Evolutionary conservation across 2,113 vertebrate genomes (phyloP).

Genomic region (Lathamus discolor): DNA sequence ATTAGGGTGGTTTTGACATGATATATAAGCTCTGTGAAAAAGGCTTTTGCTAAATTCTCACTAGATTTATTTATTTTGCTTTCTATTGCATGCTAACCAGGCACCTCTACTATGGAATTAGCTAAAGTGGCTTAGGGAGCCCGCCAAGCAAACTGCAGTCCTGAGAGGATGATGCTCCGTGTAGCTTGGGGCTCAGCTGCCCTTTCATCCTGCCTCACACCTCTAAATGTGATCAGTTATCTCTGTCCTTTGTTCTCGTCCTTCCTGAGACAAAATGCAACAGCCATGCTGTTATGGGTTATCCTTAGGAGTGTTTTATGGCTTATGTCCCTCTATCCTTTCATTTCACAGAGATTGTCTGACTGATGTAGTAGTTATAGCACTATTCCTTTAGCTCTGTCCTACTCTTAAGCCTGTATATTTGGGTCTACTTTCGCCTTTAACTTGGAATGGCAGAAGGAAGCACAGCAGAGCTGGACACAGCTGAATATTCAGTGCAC

Average conservation of each 20-base stretch:
- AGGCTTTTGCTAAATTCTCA: not conserved
- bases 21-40: slow-evolving; percentile 32
- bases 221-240: not conserved
- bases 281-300: not conserved
- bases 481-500: not conserved
- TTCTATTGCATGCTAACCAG: slow-evolving; percentile 1
- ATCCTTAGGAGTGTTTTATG: not conserved
- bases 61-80: slow-evolving; percentile 32
- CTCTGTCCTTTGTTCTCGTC: not conserved
- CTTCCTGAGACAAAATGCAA: not conserved
- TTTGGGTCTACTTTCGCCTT: not conserved
- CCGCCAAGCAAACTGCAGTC: not conserved
- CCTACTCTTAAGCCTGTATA: not conserved
- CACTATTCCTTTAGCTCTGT: not conserved
- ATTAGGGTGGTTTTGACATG: not conserved
- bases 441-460: not conserved
- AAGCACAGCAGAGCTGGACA: not conserved
- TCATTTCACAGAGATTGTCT: not conserved
- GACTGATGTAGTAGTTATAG: not conserved
- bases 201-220: not conserved
- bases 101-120: not conserved
- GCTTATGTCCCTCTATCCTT: not conserved
- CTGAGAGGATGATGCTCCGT: not conserved
- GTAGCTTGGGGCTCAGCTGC: slow-evolving; percentile 25
- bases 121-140: not conserved